These are phyloP conservation scores for Drosophila lowei DNA, from an alignment of 1,140 invertebrate genomes.

Conservation along the genomic window DNA sequence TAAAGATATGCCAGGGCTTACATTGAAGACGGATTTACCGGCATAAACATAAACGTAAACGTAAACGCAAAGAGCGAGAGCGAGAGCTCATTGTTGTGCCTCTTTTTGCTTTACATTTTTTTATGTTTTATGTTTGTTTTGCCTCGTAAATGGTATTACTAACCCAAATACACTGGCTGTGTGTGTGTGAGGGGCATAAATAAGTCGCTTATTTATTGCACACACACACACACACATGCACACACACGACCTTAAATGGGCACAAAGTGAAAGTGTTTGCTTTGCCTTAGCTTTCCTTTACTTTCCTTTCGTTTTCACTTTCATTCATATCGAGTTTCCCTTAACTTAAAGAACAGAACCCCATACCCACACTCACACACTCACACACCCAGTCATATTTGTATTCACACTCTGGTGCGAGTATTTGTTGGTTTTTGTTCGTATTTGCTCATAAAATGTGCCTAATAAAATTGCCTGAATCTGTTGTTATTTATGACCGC, in stretches of 20 bases:
- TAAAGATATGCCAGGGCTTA: slow-evolving; percentile 52
- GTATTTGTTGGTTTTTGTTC: slow-evolving; percentile 24
- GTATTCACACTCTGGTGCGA: slow-evolving; percentile 8
- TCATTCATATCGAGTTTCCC: slow-evolving; percentile 33
- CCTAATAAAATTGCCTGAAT: slow-evolving; percentile 49
- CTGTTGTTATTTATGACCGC: slow-evolving; percentile 54
- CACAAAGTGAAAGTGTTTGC: slow-evolving; percentile 64
- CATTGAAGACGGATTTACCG: slow-evolving; percentile 61
- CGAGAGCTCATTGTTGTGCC: slow-evolving; percentile 22
- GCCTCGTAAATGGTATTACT: slow-evolving; percentile 66
- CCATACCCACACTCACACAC: not conserved
- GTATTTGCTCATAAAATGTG: slow-evolving; percentile 44
- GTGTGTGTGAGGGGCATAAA: slow-evolving; percentile 61
- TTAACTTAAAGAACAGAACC: not conserved
- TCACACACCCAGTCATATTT: slow-evolving; percentile 8
- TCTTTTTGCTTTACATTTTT: slow-evolving; percentile 43
- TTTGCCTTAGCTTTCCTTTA: too few species aligned
- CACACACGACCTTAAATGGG: slow-evolving; percentile 56
- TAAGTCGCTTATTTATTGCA: slow-evolving; percentile 70
- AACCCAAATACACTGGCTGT: slow-evolving; percentile 61
- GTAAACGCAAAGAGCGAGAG: slow-evolving; percentile 31
- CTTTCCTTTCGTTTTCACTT: slow-evolving; percentile 22
- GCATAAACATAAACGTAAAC: slow-evolving; percentile 49
- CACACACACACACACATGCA: slow-evolving; percentile 19
- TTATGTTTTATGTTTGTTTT: slow-evolving; percentile 57